Conservation (phyloP, 2,113 vertebrate species). For the Neolamprologus toae region DNA sequence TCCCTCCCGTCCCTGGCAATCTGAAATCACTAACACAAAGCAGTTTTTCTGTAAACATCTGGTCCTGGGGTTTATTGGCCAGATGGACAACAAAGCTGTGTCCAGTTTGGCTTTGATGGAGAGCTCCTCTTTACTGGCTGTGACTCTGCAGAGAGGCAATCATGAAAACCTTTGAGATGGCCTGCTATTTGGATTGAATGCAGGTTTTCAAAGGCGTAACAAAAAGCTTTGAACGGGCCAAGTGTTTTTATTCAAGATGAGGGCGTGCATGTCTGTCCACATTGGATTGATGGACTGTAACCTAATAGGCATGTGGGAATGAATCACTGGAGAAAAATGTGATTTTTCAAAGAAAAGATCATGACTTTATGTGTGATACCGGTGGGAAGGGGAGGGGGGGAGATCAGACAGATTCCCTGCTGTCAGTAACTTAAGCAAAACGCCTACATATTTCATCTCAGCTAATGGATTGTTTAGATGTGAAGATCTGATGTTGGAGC, state of each 20-base stretch:
- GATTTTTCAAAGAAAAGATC: background rate
- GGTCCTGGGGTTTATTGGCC: conserved; percentile 43
- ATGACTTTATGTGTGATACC: background rate
- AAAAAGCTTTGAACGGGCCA: background rate
- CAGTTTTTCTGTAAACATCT: conserved; percentile 47
- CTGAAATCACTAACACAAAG: background rate
- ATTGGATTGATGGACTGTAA: conserved; percentile 18
- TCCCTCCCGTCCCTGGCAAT: background rate
- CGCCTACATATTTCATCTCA: background rate
- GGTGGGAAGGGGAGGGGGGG: background rate
- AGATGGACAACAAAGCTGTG: conserved; percentile 59
- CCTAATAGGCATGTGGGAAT: conserved; percentile 7
- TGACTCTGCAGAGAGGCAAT: conserved; percentile 33
- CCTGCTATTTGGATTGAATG: background rate
- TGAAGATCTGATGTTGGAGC: background rate
- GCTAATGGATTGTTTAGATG: background rate
- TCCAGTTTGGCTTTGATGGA: conserved; percentile 35
- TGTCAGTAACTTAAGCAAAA: background rate
- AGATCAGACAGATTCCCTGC: background rate
- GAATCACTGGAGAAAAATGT: background rate
- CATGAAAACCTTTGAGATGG: conserved; percentile 1
- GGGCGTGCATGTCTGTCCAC: conserved; percentile 23
- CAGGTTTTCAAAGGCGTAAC: background rate
- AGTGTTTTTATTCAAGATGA: conserved; percentile 43
- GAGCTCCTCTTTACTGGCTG: conserved; percentile 4